phyloP scores from a whole-genome alignment of 1,140 invertebrate species.

The Meloidogyne floridensis region DNA sequence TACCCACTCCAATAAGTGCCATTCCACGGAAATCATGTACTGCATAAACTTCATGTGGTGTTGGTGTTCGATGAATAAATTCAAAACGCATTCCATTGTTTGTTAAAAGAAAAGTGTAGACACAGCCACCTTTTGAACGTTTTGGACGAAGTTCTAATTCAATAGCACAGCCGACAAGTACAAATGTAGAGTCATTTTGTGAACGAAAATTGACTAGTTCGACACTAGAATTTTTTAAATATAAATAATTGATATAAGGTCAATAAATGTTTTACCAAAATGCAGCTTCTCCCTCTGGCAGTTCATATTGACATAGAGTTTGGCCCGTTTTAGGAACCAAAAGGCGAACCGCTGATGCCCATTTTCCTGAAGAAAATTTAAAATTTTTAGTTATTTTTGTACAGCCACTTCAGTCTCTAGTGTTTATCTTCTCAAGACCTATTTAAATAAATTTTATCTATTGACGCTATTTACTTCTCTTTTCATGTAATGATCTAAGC shows the following conservation, averaged over 20 bases:
- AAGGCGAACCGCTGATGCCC: conserved; percentile 90
- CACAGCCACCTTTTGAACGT: conserved; percentile 77
- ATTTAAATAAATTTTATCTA: too few relatives aligned
- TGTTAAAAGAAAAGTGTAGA: conserved; percentile 79
- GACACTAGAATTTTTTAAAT: conserved; percentile 69
- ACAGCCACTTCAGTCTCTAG: too few relatives aligned
- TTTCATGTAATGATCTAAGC: too few relatives aligned
- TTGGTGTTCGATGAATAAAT: conserved; percentile 86
- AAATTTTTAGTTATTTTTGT: conserved; percentile 77
- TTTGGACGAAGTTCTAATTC: conserved; percentile 86
- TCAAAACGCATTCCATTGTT: conserved; percentile 77
- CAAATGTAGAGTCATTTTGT: conserved; percentile 74
- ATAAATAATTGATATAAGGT: not conserved
- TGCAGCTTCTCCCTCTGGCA: conserved; percentile 96
- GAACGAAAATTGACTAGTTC: conserved; percentile 76
- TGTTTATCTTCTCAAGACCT: too few relatives aligned
- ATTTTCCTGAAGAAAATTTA: conserved; percentile 85
- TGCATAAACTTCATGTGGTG: conserved; percentile 79
- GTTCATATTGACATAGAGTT: conserved; percentile 77
- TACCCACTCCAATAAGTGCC: conserved; percentile 86
- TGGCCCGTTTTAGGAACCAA: conserved; percentile 84
- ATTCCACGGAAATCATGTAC: conserved; percentile 88
- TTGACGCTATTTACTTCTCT: too few relatives aligned
- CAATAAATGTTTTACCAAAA: conserved; percentile 72
- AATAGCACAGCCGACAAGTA: conserved; percentile 85